Conservation (phyloP, 2,888 invertebrate species). For the Netelia melanura region DNA sequence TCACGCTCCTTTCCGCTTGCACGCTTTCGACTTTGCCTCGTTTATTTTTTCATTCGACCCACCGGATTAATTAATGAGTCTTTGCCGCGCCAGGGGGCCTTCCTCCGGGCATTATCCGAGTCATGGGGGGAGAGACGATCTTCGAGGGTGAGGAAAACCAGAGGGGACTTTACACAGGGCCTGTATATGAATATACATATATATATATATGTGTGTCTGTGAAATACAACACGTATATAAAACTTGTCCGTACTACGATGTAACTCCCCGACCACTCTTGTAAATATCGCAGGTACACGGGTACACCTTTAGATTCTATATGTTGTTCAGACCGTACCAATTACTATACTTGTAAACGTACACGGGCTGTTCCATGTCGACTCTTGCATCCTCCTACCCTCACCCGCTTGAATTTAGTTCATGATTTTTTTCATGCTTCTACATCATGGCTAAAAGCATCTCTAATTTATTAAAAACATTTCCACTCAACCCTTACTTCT, state of each 20-base stretch:
- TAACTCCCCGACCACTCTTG: slow-evolving; percentile 59
- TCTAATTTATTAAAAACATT: no score
- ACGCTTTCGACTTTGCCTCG: slow-evolving; percentile 49
- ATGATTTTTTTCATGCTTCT: no score
- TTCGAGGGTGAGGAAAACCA: slow-evolving; percentile 47
- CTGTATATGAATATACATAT: background rate
- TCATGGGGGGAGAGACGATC: slow-evolving; percentile 55
- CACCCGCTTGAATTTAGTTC: no score
- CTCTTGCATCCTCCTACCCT: no score
- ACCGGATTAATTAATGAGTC: slow-evolving; percentile 80
- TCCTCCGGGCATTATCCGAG: slow-evolving; percentile 77
- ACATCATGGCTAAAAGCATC: no score
- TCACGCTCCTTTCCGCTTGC: slow-evolving; percentile 50
- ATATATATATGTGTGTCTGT: slow-evolving; percentile 3
- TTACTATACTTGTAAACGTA: slow-evolving; percentile 37
- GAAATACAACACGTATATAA: slow-evolving; percentile 59
- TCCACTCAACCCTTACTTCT: no score
- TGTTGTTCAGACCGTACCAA: slow-evolving; percentile 62
- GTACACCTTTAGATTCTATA: slow-evolving; percentile 51
- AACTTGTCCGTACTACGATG: slow-evolving; percentile 62
- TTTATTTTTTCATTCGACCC: slow-evolving; percentile 70
- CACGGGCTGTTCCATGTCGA: no score
- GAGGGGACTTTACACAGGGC: background rate
- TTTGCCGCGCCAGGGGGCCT: slow-evolving; percentile 60
- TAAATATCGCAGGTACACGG: slow-evolving; percentile 68